A percentile compares a stretch with the other conserved stretches of the same genome.
These are phyloP conservation scores for Pagrus major DNA, from an alignment of 2,113 vertebrate genomes.

Conservation along the genomic window DNA sequence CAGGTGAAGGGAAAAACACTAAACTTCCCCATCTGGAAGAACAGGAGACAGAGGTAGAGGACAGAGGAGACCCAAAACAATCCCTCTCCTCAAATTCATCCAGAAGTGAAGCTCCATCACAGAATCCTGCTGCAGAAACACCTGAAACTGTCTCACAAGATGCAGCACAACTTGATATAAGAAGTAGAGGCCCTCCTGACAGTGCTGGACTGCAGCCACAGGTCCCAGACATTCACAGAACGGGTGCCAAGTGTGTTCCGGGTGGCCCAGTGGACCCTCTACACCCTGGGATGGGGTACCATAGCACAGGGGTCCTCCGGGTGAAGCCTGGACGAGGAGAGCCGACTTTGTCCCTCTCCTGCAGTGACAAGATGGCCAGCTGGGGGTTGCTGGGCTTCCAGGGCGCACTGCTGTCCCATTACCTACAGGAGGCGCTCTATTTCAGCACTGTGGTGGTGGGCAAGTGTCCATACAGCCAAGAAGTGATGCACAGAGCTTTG, in stretches of 20 bases:
- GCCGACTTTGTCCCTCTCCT: slow-evolving; percentile 92
- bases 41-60: slow-evolving; percentile 8
- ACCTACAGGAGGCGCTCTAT: slow-evolving; percentile 90
- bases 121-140: background rate
- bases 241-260: slow-evolving; percentile 93
- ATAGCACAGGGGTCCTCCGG: slow-evolving; percentile 88
- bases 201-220: background rate
- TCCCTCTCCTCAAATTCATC: background rate
- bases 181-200: background rate
- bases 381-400: slow-evolving; percentile 93
- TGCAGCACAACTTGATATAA: background rate
- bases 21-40: slow-evolving; percentile 45
- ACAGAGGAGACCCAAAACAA: background rate
- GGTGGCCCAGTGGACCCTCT: slow-evolving; percentile 83
- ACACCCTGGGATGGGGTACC: slow-evolving; percentile 85
- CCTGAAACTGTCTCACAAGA: background rate
- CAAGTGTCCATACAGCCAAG: slow-evolving; percentile 88
- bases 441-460: slow-evolving; percentile 89
- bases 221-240: slow-evolving; percentile 87
- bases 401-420: slow-evolving; percentile 93
- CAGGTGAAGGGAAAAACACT: background rate
- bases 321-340: slow-evolving; percentile 95
- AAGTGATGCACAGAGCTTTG: slow-evolving; percentile 89
- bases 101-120: background rate
- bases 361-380: slow-evolving; percentile 90